Conservation (phyloP, 2,797 vertebrate genomes). For the Pseudocheirus occidentalis region DNA sequence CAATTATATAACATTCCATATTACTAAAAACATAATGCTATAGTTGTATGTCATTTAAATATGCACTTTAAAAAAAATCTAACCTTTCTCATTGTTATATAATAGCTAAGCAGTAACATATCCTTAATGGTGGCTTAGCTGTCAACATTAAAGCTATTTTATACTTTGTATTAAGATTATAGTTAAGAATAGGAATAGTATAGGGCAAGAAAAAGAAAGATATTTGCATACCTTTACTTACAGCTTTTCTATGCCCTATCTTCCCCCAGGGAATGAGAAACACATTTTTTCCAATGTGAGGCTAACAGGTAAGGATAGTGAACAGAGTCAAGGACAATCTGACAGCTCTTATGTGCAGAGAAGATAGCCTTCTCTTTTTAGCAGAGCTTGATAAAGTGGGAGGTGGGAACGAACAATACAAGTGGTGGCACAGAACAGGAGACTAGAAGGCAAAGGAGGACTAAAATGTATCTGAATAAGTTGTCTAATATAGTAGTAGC, state of each 20-base stretch:
- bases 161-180: background rate
- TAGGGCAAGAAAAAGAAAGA: background rate
- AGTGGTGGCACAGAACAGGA: background rate
- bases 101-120: background rate
- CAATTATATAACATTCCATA: background rate
- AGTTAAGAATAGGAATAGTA: background rate
- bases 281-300: background rate
- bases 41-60: background rate
- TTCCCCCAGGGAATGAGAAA: slow-evolving; percentile 21
- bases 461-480: background rate
- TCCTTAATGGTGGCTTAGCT: background rate
- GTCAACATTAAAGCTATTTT: background rate
- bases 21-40: background rate
- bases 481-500: background rate
- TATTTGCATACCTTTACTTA: background rate
- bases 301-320: background rate
- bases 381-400: background rate
- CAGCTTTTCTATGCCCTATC: slow-evolving; percentile 14
- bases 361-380: background rate
- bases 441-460: background rate
- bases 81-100: background rate
- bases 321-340: slow-evolving; percentile 14
- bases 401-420: background rate
- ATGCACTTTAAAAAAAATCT: background rate
- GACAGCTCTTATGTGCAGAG: background rate